phyloP scores from a whole-genome alignment of 2,888 invertebrate genomes.

The Minunthozetes semirufus region DNA sequence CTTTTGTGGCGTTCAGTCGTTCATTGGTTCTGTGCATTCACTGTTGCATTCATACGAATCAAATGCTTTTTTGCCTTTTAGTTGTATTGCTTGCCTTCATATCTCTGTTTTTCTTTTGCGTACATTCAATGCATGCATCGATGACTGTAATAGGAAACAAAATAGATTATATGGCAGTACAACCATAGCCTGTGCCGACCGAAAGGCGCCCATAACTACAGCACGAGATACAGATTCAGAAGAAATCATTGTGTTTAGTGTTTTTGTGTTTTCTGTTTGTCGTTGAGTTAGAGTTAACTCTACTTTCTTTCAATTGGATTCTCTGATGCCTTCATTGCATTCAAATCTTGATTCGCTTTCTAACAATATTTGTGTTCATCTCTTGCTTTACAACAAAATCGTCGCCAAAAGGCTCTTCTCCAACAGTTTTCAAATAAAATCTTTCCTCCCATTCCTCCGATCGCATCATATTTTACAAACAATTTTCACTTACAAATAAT shows the following conservation, averaged over 20 bases:
- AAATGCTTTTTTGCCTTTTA: constrained; percentile 15
- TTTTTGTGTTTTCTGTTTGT: neutral
- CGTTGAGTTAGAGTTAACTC: neutral
- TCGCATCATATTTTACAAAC: neutral
- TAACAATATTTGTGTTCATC: constrained; percentile 19
- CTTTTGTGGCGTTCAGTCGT: neutral
- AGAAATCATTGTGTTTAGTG: neutral
- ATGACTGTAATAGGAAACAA: constrained; percentile 37
- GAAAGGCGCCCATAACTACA: constrained; percentile 25
- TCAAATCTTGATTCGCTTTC: neutral
- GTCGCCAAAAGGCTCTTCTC: constrained; percentile 1
- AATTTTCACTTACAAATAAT: neutral
- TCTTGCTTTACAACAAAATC: constrained; percentile 1
- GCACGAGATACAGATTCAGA: neutral
- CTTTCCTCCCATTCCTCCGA: neutral
- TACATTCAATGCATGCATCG: constrained; percentile 38
- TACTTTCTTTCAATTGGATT: constrained; percentile 1
- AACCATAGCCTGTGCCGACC: constrained; percentile 10
- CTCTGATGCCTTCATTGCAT: neutral
- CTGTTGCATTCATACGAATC: constrained; percentile 26
- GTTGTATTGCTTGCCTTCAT: constrained; percentile 36
- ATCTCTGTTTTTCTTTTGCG: constrained; percentile 32
- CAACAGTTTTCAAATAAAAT: neutral
- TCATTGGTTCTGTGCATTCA: neutral
- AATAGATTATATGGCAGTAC: constrained; percentile 19